These are phyloP conservation scores for Apotomis betuletana DNA, from an alignment of 2,888 invertebrate genomes.

Conservation along the genomic window DNA sequence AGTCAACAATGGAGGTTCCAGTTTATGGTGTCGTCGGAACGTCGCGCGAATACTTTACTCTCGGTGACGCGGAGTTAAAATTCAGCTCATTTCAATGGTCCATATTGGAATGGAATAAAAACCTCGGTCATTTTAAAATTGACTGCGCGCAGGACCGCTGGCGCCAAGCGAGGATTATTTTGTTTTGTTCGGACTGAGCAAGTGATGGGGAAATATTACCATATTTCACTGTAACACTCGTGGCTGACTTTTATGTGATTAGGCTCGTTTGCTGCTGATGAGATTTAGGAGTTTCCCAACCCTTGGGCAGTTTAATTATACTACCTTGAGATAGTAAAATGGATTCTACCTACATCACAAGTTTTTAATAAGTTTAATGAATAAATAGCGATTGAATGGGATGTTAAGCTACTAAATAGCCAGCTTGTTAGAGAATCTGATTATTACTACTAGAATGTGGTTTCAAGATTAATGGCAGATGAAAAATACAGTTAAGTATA, in stretches of 20 bases:
- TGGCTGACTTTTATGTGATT: conserved; percentile 65
- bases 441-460: no score
- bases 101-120: conserved; percentile 73
- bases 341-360: conserved; percentile 19
- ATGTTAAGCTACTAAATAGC: conserved; percentile 7
- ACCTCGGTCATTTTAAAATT: conserved; percentile 64
- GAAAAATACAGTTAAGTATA: no score
- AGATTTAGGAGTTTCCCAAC: conserved; percentile 34
- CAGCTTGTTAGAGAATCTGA: background rate
- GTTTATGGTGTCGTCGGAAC: conserved; percentile 33
- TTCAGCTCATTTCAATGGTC: conserved; percentile 68
- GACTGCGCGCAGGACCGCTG: conserved; percentile 67
- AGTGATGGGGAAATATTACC: conserved; percentile 67
- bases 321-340: conserved; percentile 24
- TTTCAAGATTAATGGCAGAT: no score
- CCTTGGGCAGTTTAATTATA: conserved; percentile 33
- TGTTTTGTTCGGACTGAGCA: conserved; percentile 52
- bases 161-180: conserved; percentile 62
- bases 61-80: conserved; percentile 56
- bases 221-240: conserved; percentile 73
- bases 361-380: conserved; percentile 7
- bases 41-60: conserved; percentile 31
- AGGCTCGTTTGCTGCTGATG: conserved; percentile 48
- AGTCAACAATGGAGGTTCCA: conserved; percentile 32
- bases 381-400: background rate